Conservation (phyloP, 2,888 invertebrate genomes). For the Phlogophora meticulosa region DNA sequence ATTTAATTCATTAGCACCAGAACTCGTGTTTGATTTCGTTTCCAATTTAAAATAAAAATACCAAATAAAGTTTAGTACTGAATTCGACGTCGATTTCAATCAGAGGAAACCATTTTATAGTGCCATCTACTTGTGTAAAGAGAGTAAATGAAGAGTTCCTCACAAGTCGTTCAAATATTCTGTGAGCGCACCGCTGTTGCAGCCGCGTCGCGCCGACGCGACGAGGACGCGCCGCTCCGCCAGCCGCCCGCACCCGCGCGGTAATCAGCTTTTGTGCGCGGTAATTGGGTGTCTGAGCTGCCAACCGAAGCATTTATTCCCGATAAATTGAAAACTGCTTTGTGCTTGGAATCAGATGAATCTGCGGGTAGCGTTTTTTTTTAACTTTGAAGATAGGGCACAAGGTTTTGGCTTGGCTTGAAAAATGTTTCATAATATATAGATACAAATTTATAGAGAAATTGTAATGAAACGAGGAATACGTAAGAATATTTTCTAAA, state of each 20-base stretch:
- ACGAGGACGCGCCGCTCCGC: slow-evolving; percentile 61
- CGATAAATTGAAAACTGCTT: slow-evolving; percentile 90
- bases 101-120: slow-evolving; percentile 72
- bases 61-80: neutral
- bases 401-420: slow-evolving; percentile 18
- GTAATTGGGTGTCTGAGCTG: slow-evolving; percentile 91
- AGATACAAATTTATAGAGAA: neutral
- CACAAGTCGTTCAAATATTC: slow-evolving; percentile 86
- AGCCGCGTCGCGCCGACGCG: slow-evolving; percentile 62
- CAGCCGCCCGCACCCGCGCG: slow-evolving; percentile 82
- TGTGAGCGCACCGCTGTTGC: slow-evolving; percentile 73
- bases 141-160: slow-evolving; percentile 86
- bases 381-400: slow-evolving; percentile 58
- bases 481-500: slow-evolving; percentile 4
- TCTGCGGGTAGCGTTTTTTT: slow-evolving; percentile 82
- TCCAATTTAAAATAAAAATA: slow-evolving; percentile 1
- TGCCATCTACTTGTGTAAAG: slow-evolving; percentile 77
- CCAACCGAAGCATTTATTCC: slow-evolving; percentile 90
- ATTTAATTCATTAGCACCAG: neutral
- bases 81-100: slow-evolving; percentile 78
- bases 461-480: neutral
- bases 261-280: slow-evolving; percentile 91
- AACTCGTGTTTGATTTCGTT: neutral
- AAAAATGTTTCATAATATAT: slow-evolving; percentile 3
- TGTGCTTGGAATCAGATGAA: slow-evolving; percentile 86